Conservation (phyloP, 2,888 invertebrate species). For the Leptarthrus brevirostris region DNA sequence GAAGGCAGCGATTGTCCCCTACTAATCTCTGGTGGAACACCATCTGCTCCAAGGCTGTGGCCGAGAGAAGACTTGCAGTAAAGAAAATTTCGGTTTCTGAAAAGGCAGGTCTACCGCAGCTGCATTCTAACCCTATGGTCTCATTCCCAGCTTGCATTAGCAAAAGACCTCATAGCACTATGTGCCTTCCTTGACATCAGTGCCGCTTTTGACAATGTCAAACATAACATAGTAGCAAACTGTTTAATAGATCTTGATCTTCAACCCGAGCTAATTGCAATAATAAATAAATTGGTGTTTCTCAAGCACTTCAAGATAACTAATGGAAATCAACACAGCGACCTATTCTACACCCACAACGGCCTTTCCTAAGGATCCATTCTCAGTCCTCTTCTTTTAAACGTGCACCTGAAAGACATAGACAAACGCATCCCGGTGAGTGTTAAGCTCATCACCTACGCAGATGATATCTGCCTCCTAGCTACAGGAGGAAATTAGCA, state of each 20-base stretch:
- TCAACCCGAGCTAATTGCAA: rapidly evolving
- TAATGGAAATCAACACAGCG: rapidly evolving
- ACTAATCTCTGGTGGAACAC: not conserved
- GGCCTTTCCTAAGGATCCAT: not conserved
- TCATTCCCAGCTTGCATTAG: no score
- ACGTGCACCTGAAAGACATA: not conserved
- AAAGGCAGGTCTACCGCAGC: no score
- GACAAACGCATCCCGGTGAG: not conserved
- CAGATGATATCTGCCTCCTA: not conserved
- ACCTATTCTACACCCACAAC: rapidly evolving
- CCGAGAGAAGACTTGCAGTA: no score
- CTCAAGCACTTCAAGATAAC: not conserved
- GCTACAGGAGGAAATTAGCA: no score
- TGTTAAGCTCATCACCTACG: not conserved
- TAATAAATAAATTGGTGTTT: not conserved
- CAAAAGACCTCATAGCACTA: no score
- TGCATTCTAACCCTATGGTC: no score
- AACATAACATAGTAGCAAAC: no score
- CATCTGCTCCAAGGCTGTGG: not conserved
- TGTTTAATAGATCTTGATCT: no score
- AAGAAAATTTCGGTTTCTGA: no score
- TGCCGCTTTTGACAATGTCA: no score
- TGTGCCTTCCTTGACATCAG: no score
- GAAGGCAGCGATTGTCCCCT: no score
- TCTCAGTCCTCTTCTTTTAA: not conserved